Conservation (phyloP, 2,113 vertebrate species). For the Pangasianodon hypophthalmus region DNA sequence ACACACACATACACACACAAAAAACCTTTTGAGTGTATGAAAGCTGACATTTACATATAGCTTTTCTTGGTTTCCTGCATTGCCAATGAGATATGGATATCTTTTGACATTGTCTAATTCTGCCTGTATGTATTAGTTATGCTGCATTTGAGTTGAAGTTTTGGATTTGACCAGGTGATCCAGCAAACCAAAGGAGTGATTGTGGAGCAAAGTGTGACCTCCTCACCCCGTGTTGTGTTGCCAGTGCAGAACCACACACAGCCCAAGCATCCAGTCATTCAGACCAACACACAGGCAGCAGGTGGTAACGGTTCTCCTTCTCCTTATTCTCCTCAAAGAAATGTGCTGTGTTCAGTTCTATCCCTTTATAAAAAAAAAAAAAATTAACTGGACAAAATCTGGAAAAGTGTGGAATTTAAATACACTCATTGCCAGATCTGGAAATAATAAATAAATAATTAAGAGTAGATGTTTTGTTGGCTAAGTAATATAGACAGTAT, state of each 20-base stretch:
- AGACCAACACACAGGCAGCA: constrained; percentile 63
- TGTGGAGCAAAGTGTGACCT: constrained; percentile 66
- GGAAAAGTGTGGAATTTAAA: not conserved
- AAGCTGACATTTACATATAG: not conserved
- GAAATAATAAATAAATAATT: not conserved
- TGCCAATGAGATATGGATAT: not conserved
- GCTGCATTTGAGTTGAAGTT: constrained; percentile 3
- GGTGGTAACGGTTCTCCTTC: not conserved
- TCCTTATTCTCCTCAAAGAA: not conserved
- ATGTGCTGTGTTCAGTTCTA: not conserved
- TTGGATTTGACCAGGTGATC: constrained; percentile 72
- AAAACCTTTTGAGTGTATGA: constrained; percentile 28
- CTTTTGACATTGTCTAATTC: not conserved
- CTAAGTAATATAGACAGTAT: not conserved
- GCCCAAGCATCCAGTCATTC: constrained; percentile 46
- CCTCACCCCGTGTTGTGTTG: constrained; percentile 55
- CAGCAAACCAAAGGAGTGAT: constrained; percentile 69
- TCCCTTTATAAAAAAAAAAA: not conserved
- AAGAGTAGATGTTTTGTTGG: not conserved
- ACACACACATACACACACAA: constrained; percentile 31
- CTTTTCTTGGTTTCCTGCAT: not conserved
- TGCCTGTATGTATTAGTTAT: not conserved
- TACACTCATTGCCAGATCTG: not conserved
- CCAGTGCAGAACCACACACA: constrained; percentile 64
- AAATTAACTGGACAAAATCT: not conserved